Percentiles rank a stretch among this genome's conserved stretches.
Conservation (phyloP, 2,113 vertebrate species). For the Laterallus jamaicensis region DNA sequence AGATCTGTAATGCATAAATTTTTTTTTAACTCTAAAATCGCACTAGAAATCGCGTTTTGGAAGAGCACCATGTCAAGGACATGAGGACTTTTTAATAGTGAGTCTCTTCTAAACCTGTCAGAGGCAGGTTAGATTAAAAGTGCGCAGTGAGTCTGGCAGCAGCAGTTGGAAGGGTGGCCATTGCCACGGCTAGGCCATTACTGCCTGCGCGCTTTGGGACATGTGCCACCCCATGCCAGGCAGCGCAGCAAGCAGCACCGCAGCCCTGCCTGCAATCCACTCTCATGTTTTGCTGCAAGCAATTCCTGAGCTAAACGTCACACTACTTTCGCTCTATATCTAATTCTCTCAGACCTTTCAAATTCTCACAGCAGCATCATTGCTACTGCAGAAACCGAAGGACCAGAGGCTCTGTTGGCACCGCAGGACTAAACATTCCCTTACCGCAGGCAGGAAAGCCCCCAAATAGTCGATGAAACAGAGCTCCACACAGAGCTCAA, state of each 20-base stretch:
- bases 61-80: constrained; percentile 33
- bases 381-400: neutral
- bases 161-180: neutral
- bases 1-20: constrained; percentile 59
- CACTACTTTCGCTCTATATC: neutral
- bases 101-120: constrained; percentile 15
- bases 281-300: rapidly evolving
- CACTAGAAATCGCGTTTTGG: neutral
- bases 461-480: neutral
- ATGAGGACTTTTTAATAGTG: neutral
- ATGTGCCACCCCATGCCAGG: neutral
- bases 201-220: rapidly evolving
- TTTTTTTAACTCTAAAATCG: constrained; percentile 59
- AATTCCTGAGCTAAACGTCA: neutral
- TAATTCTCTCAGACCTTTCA: neutral
- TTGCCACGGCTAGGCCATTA: neutral
- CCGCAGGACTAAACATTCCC: neutral
- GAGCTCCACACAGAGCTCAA: neutral
- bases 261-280: neutral
- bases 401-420: neutral
- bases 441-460: neutral
- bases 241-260: rapidly evolving
- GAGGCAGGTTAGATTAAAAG: neutral
- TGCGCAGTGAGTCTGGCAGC: neutral
- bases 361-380: rapidly evolving